phyloP scores from a whole-genome alignment of 2,113 vertebrate genomes.

The Pardalotus punctatus region DNA sequence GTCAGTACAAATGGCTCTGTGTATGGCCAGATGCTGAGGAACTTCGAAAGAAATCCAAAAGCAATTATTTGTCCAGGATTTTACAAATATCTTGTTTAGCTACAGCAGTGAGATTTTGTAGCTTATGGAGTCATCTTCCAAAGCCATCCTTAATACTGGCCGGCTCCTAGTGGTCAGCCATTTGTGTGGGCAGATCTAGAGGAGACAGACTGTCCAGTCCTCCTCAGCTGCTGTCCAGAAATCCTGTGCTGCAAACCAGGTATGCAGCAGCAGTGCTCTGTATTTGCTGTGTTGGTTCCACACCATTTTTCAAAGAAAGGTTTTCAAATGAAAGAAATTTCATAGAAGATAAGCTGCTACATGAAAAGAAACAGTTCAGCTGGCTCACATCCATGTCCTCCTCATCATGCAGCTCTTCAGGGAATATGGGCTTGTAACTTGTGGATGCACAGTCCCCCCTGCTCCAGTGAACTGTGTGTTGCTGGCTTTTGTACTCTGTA shows the following conservation, averaged over 20 bases:
- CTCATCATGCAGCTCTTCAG: neutral
- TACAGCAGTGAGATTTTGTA: neutral
- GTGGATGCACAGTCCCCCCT: neutral
- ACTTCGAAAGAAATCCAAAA: neutral
- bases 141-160: neutral
- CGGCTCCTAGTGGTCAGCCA: neutral
- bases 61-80: neutral
- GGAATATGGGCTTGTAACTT: neutral
- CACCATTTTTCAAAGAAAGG: neutral
- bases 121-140: neutral
- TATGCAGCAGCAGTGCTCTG: neutral
- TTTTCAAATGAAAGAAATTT: neutral
- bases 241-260: neutral
- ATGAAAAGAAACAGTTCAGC: neutral
- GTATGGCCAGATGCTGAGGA: neutral
- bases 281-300: neutral
- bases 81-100: neutral
- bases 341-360: neutral
- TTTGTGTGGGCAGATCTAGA: neutral
- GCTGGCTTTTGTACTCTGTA: fast-evolving
- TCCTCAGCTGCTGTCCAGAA: neutral
- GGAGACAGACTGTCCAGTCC: neutral
- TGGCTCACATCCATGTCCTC: neutral
- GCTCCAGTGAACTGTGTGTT: neutral
- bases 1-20: neutral